Base-by-base conservation (phyloP, 2,113 vertebrate genomes). In the Megaleporinus macrocephalus region DNA sequence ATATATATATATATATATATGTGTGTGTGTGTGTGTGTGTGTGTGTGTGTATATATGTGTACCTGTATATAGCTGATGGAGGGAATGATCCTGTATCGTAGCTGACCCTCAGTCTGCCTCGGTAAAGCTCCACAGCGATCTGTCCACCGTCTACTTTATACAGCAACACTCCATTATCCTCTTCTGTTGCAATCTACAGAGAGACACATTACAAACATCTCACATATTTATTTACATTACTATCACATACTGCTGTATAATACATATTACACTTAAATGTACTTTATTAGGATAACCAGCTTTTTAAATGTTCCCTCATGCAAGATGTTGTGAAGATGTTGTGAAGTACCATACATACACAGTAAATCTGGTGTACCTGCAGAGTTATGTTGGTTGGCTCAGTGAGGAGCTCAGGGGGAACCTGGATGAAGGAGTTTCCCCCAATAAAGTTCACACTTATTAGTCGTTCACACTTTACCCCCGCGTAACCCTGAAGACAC, bases 51-150 rank as follows among this genome's bases (percentile, higher is more conserved):
- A n/a, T n/a, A 36, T 77, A 33, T 76, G 51, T 82, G 53, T 91
- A 99, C 98, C 98, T 99, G 95, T 99, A 99, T 89, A 99, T 98
- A 73, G 98, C 97, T 87, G 97, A 97, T 24, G 96, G 94, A 2
- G 98, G 97, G 79, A 96, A 96, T 20, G 94, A 95, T 80, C 97
- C 97, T 0, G 96, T 96, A 87, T 99, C 96, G 7, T 98, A 99
- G 91, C 97, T 99, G 89, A 98, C 97, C 30, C 98, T 95, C 61
- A 99, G 96, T 49, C 98, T 95, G 13, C 98, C 98, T 49, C 97
- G 94, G 88, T 96, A 98, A 14, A 99, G 91, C 85, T 99, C 98
- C 77, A 99, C 96, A 0, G 97, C 96, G 0, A 99, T 96, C 33
- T 98, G 96, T 85, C 99, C 98, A 47, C 91, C 94, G 89, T 98